A percentile compares a stretch with the other conserved stretches of the same genome.
These are phyloP conservation scores for Pseudocheirus occidentalis DNA, from an alignment of 2,797 vertebrate species.

Conservation along the genomic window DNA sequence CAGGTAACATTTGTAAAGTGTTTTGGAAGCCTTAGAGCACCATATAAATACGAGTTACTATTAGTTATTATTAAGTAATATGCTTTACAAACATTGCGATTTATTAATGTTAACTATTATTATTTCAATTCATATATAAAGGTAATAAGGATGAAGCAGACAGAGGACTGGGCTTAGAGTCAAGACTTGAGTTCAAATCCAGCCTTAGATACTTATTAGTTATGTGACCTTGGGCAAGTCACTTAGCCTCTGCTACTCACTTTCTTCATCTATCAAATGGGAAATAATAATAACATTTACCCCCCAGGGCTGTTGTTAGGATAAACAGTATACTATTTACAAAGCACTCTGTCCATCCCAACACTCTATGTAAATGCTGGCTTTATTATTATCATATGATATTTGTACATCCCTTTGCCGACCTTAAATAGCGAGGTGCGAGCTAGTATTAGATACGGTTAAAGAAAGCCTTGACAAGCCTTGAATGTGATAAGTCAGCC, in stretches of 20 bases:
- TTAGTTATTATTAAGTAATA: background rate
- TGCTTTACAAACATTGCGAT: background rate
- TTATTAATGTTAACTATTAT: background rate
- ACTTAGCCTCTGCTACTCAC: background rate
- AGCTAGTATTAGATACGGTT: background rate
- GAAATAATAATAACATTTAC: background rate
- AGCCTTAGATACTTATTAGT: background rate
- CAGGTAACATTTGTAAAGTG: background rate
- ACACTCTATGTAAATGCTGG: background rate
- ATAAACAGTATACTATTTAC: background rate
- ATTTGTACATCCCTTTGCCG: background rate
- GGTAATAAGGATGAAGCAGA: background rate
- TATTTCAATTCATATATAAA: background rate
- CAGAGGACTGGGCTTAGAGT: background rate
- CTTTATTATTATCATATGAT: background rate
- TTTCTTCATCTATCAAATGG: background rate
- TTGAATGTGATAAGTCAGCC: no score
- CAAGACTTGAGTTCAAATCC: background rate
- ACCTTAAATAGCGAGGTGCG: background rate
- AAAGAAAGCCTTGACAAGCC: no score
- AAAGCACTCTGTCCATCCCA: background rate
- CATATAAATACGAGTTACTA: background rate
- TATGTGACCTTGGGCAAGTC: background rate
- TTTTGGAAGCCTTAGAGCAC: background rate
- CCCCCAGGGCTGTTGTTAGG: background rate